phyloP scores from a whole-genome alignment of 1,140 invertebrate genomes.

The Bombyx mandarina region DNA sequence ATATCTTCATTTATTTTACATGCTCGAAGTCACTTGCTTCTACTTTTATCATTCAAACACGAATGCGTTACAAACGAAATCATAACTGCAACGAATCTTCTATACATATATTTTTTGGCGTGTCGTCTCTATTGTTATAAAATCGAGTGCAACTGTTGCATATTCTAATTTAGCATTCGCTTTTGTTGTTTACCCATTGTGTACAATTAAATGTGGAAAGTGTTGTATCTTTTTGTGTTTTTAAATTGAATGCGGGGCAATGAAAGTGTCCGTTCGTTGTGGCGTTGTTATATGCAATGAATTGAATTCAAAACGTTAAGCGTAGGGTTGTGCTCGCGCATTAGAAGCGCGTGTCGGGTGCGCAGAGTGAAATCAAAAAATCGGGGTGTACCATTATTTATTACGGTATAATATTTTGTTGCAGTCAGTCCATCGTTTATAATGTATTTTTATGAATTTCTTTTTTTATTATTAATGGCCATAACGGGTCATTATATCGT shows the following conservation, averaged over 20 bases:
- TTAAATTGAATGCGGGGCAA: slow-evolving; percentile 52
- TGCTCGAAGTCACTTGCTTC: slow-evolving; percentile 34
- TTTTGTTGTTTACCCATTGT: slow-evolving; percentile 64
- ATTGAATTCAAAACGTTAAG: slow-evolving; percentile 58
- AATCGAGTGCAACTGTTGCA: slow-evolving; percentile 54
- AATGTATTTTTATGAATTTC: slow-evolving; percentile 54
- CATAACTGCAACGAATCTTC: slow-evolving; percentile 44
- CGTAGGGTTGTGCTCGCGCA: slow-evolving; percentile 51
- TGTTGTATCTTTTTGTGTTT: slow-evolving; percentile 55
- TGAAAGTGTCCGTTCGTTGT: slow-evolving; percentile 35
- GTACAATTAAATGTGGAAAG: slow-evolving; percentile 64
- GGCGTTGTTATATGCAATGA: slow-evolving; percentile 55
- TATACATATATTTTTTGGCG: slow-evolving; percentile 19
- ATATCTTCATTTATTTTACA: slow-evolving; percentile 63
- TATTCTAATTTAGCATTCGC: slow-evolving; percentile 26
- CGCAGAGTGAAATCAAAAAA: slow-evolving; percentile 46
- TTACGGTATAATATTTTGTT: slow-evolving; percentile 57
- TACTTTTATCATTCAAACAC: slow-evolving; percentile 61
- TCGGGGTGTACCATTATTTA: slow-evolving; percentile 66
- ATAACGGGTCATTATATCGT: slow-evolving; percentile 51
- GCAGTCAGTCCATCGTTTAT: slow-evolving; percentile 42
- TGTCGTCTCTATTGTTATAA: slow-evolving; percentile 24
- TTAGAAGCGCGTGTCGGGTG: slow-evolving; percentile 45
- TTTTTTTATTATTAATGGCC: slow-evolving; percentile 42
- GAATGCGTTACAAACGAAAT: slow-evolving; percentile 34